Evolutionary conservation across 2,113 vertebrate genomes (phyloP).

Genomic region (Cephalopterus ornatus): DNA sequence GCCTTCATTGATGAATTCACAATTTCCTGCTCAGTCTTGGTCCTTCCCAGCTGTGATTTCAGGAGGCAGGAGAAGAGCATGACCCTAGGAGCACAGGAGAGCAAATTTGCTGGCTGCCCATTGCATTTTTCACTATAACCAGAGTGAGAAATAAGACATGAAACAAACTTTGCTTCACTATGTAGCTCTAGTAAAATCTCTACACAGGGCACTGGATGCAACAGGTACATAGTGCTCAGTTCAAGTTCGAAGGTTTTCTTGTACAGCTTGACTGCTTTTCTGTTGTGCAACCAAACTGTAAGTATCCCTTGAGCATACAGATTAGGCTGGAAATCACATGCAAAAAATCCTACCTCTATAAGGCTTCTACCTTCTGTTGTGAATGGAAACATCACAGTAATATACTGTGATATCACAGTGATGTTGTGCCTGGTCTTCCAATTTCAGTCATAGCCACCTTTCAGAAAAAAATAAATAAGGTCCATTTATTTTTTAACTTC

Average conservation of each 20-base stretch:
- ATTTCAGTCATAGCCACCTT: not conserved
- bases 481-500: not conserved
- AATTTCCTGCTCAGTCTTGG: not conserved
- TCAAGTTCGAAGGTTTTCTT: not conserved
- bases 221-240: not conserved
- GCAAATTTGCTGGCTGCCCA: not conserved
- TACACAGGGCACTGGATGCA: not conserved
- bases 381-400: not conserved
- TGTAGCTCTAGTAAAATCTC: not conserved
- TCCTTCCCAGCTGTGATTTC: not conserved
- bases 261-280: not conserved
- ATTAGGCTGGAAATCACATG: not conserved
- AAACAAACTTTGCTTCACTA: not conserved
- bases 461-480: not conserved
- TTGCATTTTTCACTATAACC: not conserved
- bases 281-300: not conserved
- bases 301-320: not conserved
- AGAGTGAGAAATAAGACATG: not conserved
- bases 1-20: not conserved
- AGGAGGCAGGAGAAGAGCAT: accelerated
- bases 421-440: not conserved
- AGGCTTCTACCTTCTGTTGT: not conserved
- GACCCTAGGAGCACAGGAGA: not conserved
- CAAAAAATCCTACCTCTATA: not conserved
- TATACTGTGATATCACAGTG: not conserved